Evolutionary conservation across 2,113 vertebrate genomes (phyloP), one percentile per base, ranked within the genome.

Genomic region (Charina bottae): DNA sequence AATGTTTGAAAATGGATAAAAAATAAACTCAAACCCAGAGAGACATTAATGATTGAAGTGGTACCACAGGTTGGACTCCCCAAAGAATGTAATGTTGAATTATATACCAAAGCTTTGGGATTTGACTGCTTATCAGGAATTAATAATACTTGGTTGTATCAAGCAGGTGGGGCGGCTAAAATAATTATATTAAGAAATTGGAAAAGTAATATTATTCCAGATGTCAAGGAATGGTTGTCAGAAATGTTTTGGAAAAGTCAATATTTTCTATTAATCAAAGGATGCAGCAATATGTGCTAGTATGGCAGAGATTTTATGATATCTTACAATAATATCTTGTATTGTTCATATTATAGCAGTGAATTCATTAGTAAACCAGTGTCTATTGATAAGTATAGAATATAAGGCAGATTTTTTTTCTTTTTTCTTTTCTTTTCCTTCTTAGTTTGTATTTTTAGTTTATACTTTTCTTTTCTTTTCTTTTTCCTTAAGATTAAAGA

Each of bases 1-100:
- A 11, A 56, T 95, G 92, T 94, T 96, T 94, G 72, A 68, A 89
- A 89, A 93, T 7, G 84, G 62, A 89, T 92, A 55, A 93, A 28
- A 78, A 42, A 88, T 83, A 92, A 60, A 3, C 26, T 90, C 88
- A 64, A 53, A 8, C 42, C 42, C 87, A 85, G 60, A 54, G 85
- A 53, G 56, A 89, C 87, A 68, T 1, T 60, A 68, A 23, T 56
- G 2, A 83, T 94, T 84, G 93, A 12, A 91, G 1, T 8, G 17
- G 15, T 46, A 3, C 54, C 49, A 21, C 72, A 78, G 42, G 42
- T 37, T 78, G 33, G 17, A 78, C 42, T 8, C 17, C 7, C 19
- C 21, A 78, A 78, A 78, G 33, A 78, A 78, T 78, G 33, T 7
- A 42, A 78, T 42, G 33, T 78, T 78, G 33, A 78, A 78, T 78